Conservation (phyloP, 1,140 invertebrate species). For the Reticulitermes speratus region DNA sequence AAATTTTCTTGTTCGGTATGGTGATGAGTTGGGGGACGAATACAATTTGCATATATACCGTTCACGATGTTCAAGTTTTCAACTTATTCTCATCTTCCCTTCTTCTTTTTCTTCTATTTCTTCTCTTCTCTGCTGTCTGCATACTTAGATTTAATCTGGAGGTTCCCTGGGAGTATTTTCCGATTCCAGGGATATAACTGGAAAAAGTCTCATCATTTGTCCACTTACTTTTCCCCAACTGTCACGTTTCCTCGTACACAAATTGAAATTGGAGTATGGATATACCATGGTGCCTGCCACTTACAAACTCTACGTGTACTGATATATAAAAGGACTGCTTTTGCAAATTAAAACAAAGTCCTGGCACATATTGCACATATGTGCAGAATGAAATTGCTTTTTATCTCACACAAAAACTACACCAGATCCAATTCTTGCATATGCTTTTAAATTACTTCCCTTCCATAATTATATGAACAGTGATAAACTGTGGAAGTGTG, state of each 20-base stretch:
- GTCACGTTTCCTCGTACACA: not conserved
- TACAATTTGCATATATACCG: slow-evolving; percentile 15
- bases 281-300: not conserved
- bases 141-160: slow-evolving; percentile 14
- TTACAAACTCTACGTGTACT: not conserved
- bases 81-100: not conserved
- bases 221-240: not conserved
- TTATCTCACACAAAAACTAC: no score
- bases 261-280: not conserved
- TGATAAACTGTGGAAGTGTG: no score
- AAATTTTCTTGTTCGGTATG: not conserved
- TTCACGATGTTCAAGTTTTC: not conserved
- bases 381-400: not conserved
- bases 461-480: no score
- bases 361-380: not conserved
- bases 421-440: no score
- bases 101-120: not conserved
- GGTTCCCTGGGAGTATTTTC: not conserved
- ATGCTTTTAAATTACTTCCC: no score
- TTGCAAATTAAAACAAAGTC: not conserved
- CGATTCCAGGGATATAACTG: not conserved
- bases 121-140: not conserved
- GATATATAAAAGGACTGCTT: not conserved
- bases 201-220: slow-evolving; percentile 3
- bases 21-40: slow-evolving; percentile 3